A percentile compares a stretch with the other conserved stretches of the same genome.
These are phyloP conservation scores for Rhopalosiphum padi DNA, from an alignment of 1,140 invertebrate genomes.

Conservation along the genomic window DNA sequence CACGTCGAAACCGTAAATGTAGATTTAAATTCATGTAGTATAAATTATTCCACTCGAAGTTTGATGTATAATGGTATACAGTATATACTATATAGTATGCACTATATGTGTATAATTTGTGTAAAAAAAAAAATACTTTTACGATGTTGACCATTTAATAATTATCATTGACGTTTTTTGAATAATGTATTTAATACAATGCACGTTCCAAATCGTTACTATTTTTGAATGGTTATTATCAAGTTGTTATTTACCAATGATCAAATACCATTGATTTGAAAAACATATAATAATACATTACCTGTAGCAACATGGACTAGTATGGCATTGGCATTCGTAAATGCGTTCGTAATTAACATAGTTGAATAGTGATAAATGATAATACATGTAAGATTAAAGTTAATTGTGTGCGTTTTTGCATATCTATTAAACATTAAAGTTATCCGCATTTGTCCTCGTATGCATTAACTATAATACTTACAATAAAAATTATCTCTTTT, in stretches of 20 bases:
- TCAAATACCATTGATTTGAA: background rate
- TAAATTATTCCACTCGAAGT: background rate
- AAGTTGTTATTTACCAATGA: background rate
- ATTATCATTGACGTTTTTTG: background rate
- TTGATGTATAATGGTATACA: background rate
- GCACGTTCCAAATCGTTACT: background rate
- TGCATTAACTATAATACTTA: no score
- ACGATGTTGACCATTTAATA: background rate
- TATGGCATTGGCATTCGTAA: background rate
- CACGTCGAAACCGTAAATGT: background rate
- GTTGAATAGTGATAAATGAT: background rate
- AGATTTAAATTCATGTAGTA: background rate
- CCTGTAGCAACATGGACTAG: background rate
- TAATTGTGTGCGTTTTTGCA: background rate
- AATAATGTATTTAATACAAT: background rate
- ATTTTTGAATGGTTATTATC: background rate
- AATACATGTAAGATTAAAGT: background rate
- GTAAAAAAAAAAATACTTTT: background rate
- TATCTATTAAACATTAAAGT: background rate
- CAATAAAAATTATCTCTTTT: background rate
- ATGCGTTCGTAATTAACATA: background rate
- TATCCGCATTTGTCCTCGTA: background rate
- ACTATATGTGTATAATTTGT: background rate
- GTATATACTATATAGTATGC: background rate
- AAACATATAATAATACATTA: background rate